A percentile compares a stretch with the other conserved stretches of the same genome.
Evolutionary conservation across 1,140 invertebrate species (phyloP).

Genomic region (Pissodes strobi): DNA sequence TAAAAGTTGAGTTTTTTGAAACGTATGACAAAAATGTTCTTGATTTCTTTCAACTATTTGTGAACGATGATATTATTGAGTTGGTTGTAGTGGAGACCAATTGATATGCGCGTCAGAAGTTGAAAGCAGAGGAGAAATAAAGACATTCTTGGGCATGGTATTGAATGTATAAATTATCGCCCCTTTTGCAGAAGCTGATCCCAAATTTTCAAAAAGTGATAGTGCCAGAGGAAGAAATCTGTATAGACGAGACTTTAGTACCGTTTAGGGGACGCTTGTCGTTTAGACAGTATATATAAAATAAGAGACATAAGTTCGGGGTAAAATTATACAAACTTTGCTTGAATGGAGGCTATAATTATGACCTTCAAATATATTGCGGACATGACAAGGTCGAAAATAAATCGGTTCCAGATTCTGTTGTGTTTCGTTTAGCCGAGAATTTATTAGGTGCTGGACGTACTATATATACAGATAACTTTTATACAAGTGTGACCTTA

Average conservation of each 20-base stretch:
- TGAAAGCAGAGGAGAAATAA: not conserved
- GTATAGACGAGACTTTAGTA: no score
- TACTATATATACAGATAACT: not conserved
- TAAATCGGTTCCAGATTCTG: not conserved
- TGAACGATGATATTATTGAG: not conserved
- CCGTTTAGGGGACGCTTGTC: not conserved
- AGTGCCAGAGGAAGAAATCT: not conserved
- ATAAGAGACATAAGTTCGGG: no score
- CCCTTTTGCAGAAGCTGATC: not conserved
- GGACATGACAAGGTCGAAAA: not conserved
- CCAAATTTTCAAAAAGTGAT: not conserved
- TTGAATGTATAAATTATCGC: not conserved
- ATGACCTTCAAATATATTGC: not conserved
- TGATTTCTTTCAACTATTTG: not conserved
- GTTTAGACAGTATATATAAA: no score
- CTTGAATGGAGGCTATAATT: not conserved
- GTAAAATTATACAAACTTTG: no score
- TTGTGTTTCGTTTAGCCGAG: not conserved
- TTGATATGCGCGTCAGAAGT: not conserved
- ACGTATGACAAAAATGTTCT: not conserved
- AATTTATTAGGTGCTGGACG: not conserved
- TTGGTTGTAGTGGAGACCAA: not conserved
- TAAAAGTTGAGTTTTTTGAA: not conserved
- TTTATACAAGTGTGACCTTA: not conserved
- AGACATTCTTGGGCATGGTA: not conserved